These are phyloP conservation scores for Xanthia togata DNA, from an alignment of 2,888 invertebrate genomes.

Conservation along the genomic window DNA sequence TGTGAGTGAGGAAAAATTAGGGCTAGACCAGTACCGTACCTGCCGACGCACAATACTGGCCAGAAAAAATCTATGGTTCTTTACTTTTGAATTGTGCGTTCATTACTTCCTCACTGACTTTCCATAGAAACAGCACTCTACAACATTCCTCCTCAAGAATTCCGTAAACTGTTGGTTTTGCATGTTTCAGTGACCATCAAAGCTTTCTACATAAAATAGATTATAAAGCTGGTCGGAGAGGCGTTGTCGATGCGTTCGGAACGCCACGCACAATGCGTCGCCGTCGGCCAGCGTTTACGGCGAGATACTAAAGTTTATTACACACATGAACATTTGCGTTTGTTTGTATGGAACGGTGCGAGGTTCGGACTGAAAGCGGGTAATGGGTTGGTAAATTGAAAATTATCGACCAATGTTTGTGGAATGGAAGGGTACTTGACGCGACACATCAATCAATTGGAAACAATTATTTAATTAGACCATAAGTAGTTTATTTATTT, in stretches of 20 bases:
- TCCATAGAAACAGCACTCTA: conserved; percentile 12
- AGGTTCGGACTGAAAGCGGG: conserved; percentile 18
- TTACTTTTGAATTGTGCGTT: background rate
- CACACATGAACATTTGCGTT: conserved; percentile 72
- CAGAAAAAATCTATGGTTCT: background rate
- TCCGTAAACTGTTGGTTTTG: conserved; percentile 56
- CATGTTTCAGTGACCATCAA: conserved; percentile 61
- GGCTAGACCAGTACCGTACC: background rate
- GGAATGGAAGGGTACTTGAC: background rate
- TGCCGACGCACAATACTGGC: background rate
- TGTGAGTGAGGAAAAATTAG: background rate
- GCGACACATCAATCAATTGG: no score
- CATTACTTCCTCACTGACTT: conserved; percentile 15
- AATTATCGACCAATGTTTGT: background rate
- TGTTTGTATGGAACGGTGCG: conserved; percentile 36
- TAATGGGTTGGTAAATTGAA: background rate
- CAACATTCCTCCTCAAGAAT: conserved; percentile 46
- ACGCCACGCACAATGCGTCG: conserved; percentile 77
- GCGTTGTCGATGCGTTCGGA: conserved; percentile 63
- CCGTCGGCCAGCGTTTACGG: conserved; percentile 76
- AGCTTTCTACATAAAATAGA: conserved; percentile 73
- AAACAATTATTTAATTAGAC: no score
- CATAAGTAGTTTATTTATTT: no score
- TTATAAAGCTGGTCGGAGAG: conserved; percentile 72
- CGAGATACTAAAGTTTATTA: conserved; percentile 82